Evolutionary conservation across 2,113 vertebrate species (phyloP).

Genomic region (Poeciliopsis turrubarensis): DNA sequence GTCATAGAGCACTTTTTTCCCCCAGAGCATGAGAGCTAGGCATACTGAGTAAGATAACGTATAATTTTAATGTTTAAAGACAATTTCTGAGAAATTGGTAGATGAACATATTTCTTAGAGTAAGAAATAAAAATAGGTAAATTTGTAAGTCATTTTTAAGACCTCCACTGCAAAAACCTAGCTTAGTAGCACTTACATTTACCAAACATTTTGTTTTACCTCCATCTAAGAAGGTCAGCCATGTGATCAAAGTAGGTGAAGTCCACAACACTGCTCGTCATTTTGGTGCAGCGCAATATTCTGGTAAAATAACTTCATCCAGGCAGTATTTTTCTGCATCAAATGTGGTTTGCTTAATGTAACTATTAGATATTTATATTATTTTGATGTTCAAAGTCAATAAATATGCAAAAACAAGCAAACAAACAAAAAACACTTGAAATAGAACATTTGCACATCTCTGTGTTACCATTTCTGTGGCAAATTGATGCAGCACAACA

Average conservation of each 20-base stretch:
- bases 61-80: neutral
- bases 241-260: neutral
- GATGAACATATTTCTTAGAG: too few relatives aligned
- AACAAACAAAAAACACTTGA: neutral
- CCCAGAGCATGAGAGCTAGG: neutral
- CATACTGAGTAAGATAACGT: neutral
- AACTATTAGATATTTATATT: too few relatives aligned
- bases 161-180: too few relatives aligned
- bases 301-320: too few relatives aligned
- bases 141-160: too few relatives aligned
- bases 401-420: neutral
- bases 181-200: neutral
- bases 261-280: too few relatives aligned
- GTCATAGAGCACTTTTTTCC: neutral
- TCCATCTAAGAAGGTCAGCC: neutral
- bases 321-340: neutral
- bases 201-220: neutral
- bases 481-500: neutral
- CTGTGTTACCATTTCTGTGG: neutral
- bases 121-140: too few relatives aligned
- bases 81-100: too few relatives aligned
- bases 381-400: too few relatives aligned
- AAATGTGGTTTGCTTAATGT: too few relatives aligned
- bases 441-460: neutral
- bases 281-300: too few relatives aligned